Evolutionary conservation across 2,113 vertebrate species (phyloP).

Genomic region (Epinephelus fuscoguttatus): DNA sequence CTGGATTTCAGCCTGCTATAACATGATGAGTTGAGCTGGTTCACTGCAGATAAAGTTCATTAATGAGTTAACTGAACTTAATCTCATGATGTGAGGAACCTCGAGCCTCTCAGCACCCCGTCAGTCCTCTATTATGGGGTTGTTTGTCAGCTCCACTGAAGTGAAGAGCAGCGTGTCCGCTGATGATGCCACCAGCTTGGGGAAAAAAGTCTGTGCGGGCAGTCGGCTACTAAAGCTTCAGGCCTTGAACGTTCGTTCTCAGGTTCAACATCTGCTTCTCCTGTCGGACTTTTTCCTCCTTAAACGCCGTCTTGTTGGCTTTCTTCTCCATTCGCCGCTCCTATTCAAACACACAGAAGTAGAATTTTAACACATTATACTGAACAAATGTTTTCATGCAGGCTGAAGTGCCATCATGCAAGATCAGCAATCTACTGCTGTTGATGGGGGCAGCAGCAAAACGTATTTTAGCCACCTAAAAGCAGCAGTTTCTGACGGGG

Average conservation of each 20-base stretch:
- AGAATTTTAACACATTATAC: neutral
- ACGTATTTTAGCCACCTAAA: too few species aligned
- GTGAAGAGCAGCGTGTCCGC: neutral
- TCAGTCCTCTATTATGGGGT: neutral
- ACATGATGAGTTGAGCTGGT: neutral
- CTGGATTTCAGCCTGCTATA: neutral
- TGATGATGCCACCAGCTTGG: neutral
- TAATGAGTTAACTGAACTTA: neutral
- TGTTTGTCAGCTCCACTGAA: neutral
- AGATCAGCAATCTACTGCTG: too few species aligned
- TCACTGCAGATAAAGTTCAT: neutral
- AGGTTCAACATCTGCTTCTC: constrained; percentile 92
- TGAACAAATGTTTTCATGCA: neutral
- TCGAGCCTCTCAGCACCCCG: neutral
- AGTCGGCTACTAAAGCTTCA: constrained; percentile 86
- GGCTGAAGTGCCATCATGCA: too few species aligned
- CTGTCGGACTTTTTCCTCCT: constrained; percentile 91
- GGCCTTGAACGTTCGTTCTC: constrained; percentile 89
- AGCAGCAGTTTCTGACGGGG: too few species aligned
- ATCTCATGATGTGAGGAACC: neutral
- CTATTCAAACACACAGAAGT: constrained; percentile 71
- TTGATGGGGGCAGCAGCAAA: too few species aligned
- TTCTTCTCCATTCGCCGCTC: constrained; percentile 95
- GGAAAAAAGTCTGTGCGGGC: constrained; percentile 18
- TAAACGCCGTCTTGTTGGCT: constrained; percentile 92